A percentile compares a stretch with the other conserved stretches of the same genome.
These are phyloP conservation scores for Charanyca ferruginea DNA, from an alignment of 2,888 invertebrate genomes.

Conservation along the genomic window DNA sequence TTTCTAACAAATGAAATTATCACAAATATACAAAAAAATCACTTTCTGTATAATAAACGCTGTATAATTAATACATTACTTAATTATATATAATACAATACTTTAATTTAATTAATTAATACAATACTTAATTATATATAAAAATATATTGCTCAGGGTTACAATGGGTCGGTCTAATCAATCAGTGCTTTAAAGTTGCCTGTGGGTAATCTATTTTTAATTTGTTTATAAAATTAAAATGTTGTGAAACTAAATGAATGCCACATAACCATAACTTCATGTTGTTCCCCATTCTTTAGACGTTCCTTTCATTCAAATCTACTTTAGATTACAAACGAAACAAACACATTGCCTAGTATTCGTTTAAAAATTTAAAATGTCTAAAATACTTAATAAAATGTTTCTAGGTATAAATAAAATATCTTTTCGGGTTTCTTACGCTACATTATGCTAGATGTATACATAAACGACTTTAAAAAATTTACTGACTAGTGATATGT, in stretches of 20 bases:
- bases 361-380: constrained; percentile 45
- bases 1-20: constrained; percentile 82
- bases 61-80: constrained; percentile 87
- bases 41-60: constrained; percentile 85
- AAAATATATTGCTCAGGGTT: constrained; percentile 91
- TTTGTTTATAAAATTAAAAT: constrained; percentile 53
- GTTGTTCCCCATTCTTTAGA: constrained; percentile 70
- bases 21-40: constrained; percentile 85
- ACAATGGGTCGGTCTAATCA: constrained; percentile 88
- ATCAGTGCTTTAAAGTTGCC: constrained; percentile 84
- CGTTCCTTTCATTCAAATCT: constrained; percentile 46
- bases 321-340: constrained; percentile 38
- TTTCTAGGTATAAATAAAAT: constrained; percentile 74
- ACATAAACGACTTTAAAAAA: constrained; percentile 88
- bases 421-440: constrained; percentile 75
- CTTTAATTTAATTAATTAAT: too few relatives aligned
- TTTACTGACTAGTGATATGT: constrained; percentile 86
- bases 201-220: constrained; percentile 68
- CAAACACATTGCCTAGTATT: constrained; percentile 41
- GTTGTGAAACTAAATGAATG: constrained; percentile 66
- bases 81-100: constrained; percentile 89
- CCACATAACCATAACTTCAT: constrained; percentile 50
- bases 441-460: constrained; percentile 84
- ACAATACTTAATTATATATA: constrained; percentile 89
- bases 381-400: constrained; percentile 59